Conservation (phyloP, 2,113 vertebrate genomes). For the Laticauda colubrina region DNA sequence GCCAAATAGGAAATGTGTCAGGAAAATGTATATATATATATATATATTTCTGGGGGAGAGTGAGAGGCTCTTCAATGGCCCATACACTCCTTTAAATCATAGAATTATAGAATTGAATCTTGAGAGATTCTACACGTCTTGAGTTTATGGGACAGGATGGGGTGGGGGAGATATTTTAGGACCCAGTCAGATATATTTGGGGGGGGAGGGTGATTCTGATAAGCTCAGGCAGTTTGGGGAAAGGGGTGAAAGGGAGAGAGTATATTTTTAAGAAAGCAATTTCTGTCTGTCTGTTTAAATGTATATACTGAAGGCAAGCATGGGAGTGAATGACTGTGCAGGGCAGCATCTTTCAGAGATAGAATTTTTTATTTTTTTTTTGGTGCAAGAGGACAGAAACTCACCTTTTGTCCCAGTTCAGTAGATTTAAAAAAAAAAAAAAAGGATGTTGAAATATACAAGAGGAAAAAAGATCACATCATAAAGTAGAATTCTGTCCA, state of each 20-base stretch:
- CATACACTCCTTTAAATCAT: no score
- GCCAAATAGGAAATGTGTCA: neutral
- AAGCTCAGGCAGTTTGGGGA: neutral
- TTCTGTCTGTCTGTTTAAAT: neutral
- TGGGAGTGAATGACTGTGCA: neutral
- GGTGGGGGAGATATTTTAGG: neutral
- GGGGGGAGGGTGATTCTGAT: neutral
- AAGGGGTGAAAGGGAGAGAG: neutral
- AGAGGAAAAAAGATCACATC: neutral
- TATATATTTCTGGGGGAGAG: no score
- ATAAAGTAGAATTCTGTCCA: neutral
- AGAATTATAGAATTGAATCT: neutral
- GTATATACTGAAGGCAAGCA: neutral
- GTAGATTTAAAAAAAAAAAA: neutral
- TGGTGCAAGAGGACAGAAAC: neutral
- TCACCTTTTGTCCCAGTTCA: neutral
- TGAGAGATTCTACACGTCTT: no score
- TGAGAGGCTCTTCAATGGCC: neutral
- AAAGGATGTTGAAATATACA: neutral
- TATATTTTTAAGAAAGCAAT: conserved; percentile 22
- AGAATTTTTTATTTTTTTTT: neutral
- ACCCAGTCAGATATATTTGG: neutral
- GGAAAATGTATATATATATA: neutral
- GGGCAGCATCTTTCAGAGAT: neutral
- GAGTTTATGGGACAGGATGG: neutral